Percentiles rank a stretch among this genome's conserved stretches.
Conservation (phyloP, 2,888 invertebrate genomes). For the Pachycephus smyrnensis region DNA sequence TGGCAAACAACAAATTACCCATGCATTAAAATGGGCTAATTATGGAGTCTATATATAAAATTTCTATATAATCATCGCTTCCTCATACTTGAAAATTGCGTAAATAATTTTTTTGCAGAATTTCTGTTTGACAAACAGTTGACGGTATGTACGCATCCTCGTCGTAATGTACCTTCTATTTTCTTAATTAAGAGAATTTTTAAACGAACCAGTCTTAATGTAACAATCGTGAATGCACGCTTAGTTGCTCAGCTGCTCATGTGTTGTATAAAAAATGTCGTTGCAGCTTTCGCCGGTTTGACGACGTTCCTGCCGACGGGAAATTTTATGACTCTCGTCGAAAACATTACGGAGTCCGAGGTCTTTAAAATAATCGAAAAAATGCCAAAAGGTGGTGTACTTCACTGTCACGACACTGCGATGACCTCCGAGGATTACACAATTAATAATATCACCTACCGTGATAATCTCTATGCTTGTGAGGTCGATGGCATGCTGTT, state of each 20-base stretch:
- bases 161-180: too few species aligned
- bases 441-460: slow-evolving; percentile 73
- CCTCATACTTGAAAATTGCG: too few species aligned
- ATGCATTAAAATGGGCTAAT: too few species aligned
- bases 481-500: slow-evolving; percentile 40
- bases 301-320: slow-evolving; percentile 73
- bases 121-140: too few species aligned
- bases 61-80: neutral
- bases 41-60: neutral
- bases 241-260: too few species aligned
- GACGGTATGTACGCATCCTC: too few species aligned
- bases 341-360: slow-evolving; percentile 72
- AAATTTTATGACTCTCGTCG: slow-evolving; percentile 75
- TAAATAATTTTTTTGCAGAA: neutral
- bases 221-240: neutral
- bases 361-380: slow-evolving; percentile 75
- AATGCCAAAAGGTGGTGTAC: slow-evolving; percentile 81
- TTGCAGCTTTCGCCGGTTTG: slow-evolving; percentile 32
- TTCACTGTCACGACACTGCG: slow-evolving; percentile 79
- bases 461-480: slow-evolving; percentile 73
- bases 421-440: slow-evolving; percentile 74
- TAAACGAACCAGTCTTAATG: neutral
- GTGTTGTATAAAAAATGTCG: neutral
- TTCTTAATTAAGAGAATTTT: neutral
- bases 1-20: neutral